These are phyloP conservation scores for Anneissia japonica DNA, from an alignment of 35 echinoderm and acorn worm genomes.

Conservation along the genomic window DNA sequence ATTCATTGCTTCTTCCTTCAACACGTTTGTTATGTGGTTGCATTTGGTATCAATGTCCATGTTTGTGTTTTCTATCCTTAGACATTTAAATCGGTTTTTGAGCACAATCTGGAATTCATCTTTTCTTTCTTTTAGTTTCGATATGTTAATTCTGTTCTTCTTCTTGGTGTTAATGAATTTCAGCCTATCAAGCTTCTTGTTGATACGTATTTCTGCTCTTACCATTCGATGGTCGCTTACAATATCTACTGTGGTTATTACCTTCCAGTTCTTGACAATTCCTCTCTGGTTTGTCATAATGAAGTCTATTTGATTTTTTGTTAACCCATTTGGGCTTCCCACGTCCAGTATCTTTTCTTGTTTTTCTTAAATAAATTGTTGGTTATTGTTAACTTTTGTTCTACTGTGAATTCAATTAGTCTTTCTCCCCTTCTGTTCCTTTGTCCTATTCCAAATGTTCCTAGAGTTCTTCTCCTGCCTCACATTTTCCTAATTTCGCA, in stretches of 20 bases:
- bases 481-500: constrained; percentile 4
- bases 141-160: background rate
- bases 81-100: background rate
- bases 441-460: constrained; percentile 23
- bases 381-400: background rate
- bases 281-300: constrained; percentile 5
- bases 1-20: background rate
- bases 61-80: background rate
- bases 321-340: constrained; percentile 20
- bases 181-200: constrained; percentile 1
- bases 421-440: constrained; percentile 19
- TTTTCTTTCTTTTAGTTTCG: constrained; percentile 4
- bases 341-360: constrained; percentile 22
- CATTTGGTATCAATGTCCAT: background rate
- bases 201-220: constrained; percentile 11
- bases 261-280: background rate
- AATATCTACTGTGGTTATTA: constrained; percentile 14
- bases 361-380: constrained; percentile 18
- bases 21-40: background rate
- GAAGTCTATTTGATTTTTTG: constrained; percentile 7
- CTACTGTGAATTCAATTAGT: constrained; percentile 10
- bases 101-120: background rate
- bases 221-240: constrained; percentile 21
- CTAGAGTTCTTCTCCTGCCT: background rate
- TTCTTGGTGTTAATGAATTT: background rate